These are phyloP conservation scores for Siderastrea siderea DNA, from an alignment of 92 coral and sea anemone genomes.

Conservation along the genomic window DNA sequence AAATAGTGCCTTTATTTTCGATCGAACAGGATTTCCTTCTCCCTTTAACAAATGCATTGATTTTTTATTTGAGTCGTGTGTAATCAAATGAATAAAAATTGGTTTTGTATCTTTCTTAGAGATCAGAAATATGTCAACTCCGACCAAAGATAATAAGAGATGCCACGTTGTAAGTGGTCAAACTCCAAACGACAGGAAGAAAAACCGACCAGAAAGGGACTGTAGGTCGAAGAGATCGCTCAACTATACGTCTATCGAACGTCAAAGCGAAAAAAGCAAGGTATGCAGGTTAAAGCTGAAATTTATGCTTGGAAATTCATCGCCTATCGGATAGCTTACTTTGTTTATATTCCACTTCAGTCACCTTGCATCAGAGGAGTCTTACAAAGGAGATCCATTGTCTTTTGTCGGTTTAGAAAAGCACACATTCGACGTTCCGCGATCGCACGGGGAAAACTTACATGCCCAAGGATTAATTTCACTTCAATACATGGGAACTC, in stretches of 20 bases:
- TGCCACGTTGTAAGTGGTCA: conserved; percentile 27
- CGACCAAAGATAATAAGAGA: conserved; percentile 13
- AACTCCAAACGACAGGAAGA: conserved; percentile 24
- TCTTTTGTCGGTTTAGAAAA: neutral
- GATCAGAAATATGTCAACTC: neutral
- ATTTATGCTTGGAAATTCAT: neutral
- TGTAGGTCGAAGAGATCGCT: neutral
- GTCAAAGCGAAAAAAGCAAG: neutral
- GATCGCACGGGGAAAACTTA: too few species aligned
- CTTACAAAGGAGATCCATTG: neutral
- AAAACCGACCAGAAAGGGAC: neutral
- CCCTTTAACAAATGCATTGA: neutral
- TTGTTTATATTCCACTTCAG: neutral
- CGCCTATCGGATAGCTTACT: neutral
- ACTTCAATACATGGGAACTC: too few species aligned
- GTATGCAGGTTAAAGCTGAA: neutral
- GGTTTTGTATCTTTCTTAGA: conserved; percentile 1
- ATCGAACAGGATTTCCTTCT: neutral
- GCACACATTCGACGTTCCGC: too few species aligned
- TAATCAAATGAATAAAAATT: neutral
- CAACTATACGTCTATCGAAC: neutral
- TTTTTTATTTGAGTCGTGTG: neutral
- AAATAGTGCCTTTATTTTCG: too few species aligned
- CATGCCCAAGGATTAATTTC: too few species aligned
- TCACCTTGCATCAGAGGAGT: conserved; percentile 37